Evolutionary conservation across 2,888 invertebrate species (phyloP).

Genomic region (Chrysomela aeneicollis): DNA sequence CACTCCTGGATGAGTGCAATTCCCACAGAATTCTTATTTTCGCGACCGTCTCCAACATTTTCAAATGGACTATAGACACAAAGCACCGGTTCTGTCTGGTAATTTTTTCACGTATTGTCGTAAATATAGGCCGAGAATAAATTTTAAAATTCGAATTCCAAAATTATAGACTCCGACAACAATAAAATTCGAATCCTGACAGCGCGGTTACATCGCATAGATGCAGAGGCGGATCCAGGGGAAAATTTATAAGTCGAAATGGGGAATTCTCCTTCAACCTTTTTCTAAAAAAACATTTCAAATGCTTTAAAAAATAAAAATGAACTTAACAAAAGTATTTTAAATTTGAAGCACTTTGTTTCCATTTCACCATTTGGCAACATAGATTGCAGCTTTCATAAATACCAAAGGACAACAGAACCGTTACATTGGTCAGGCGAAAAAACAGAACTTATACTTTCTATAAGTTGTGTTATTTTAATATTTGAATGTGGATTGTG

Average conservation of each 20-base stretch:
- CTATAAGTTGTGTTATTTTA: no score
- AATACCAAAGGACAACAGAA: no score
- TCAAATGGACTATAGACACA: constrained; percentile 30
- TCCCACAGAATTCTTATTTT: neutral
- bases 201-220: constrained; percentile 28
- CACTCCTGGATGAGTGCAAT: neutral
- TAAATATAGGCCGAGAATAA: constrained; percentile 55
- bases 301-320: no score
- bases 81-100: constrained; percentile 26
- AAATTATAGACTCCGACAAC: constrained; percentile 56
- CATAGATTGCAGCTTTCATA: no score
- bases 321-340: no score
- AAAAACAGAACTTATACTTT: no score
- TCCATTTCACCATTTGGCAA: no score
- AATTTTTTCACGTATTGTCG: constrained; percentile 56
- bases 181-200: constrained; percentile 56
- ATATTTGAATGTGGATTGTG: no score
- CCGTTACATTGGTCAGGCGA: no score
- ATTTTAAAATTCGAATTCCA: constrained; percentile 57
- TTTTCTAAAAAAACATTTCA: neutral
- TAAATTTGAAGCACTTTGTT: no score
- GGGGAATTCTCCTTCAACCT: no score
- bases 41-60: neutral
- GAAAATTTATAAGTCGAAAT: neutral
- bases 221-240: constrained; percentile 7